These are phyloP conservation scores for Mus spretus DNA, from an alignment of 2,797 vertebrate species.

Conservation along the genomic window DNA sequence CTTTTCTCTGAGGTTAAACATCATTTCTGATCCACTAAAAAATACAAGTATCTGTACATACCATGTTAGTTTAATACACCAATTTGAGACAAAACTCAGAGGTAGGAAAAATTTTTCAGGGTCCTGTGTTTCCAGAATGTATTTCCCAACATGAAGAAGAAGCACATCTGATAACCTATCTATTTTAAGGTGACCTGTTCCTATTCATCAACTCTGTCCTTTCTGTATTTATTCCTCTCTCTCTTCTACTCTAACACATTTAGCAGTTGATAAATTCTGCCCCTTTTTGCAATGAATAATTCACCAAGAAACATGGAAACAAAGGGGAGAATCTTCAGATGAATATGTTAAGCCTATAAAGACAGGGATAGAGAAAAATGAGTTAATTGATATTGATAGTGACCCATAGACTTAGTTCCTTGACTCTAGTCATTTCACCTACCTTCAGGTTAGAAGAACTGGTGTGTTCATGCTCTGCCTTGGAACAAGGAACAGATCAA, in stretches of 20 bases:
- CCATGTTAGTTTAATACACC: too few species aligned
- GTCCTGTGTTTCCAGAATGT: not conserved
- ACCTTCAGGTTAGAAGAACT: not conserved
- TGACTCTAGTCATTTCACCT: not conserved
- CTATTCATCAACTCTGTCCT: not conserved
- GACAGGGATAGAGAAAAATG: not conserved
- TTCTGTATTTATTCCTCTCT: not conserved
- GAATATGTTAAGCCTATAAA: not conserved
- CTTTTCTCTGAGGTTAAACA: not conserved
- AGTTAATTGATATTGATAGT: not conserved
- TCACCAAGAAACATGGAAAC: not conserved
- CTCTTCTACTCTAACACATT: not conserved
- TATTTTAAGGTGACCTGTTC: not conserved
- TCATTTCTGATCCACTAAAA: not conserved
- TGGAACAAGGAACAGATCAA: not conserved
- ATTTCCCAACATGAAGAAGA: not conserved
- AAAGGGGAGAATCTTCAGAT: not conserved
- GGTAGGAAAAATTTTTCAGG: not conserved
- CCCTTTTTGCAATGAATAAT: not conserved
- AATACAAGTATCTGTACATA: not conserved
- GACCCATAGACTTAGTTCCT: not conserved
- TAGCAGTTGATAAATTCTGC: not conserved
- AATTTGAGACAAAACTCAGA: not conserved
- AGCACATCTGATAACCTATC: not conserved
- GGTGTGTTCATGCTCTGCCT: not conserved